A percentile compares a stretch with the other conserved stretches of the same genome.
Evolutionary conservation across 2,113 vertebrate species (phyloP).

Genomic region (Salvelinus sp.): DNA sequence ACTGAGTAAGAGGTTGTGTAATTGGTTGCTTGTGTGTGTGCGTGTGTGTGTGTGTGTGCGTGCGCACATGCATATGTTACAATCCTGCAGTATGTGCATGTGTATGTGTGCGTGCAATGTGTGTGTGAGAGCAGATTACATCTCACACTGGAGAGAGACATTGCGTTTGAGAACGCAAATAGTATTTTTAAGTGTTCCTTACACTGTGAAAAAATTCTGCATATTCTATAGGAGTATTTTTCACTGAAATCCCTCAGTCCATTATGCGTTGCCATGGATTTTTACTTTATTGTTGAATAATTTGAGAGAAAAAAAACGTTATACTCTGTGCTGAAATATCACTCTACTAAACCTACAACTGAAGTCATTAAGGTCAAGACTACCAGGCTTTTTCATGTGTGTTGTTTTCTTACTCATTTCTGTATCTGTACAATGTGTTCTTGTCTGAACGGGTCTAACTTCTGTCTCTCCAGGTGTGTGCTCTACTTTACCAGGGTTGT

Average conservation of each 20-base stretch:
- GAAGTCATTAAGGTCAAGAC: background rate
- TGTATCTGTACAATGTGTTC: constrained; percentile 4
- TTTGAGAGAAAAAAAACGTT: background rate
- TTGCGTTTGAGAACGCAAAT: constrained; percentile 28
- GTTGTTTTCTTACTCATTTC: background rate
- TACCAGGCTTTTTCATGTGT: background rate
- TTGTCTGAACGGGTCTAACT: constrained; percentile 17
- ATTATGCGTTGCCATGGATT: background rate
- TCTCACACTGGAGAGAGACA: background rate
- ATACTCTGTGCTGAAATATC: background rate
- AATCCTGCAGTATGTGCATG: background rate
- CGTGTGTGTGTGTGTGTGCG: background rate
- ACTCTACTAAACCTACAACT: background rate
- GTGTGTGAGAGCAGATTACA: constrained; percentile 13
- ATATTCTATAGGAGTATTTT: background rate
- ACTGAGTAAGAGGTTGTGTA: no score
- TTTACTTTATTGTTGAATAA: background rate
- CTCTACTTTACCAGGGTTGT: background rate
- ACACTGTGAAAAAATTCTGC: background rate
- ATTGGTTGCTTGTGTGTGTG: no score
- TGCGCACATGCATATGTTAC: background rate
- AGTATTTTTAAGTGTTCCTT: background rate
- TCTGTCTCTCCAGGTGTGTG: constrained; percentile 24
- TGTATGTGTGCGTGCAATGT: constrained; percentile 5
- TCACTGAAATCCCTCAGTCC: background rate